phyloP scores from a whole-genome alignment of 53 echinoderm and acorn worm species.

The Paracentrotus lividus region DNA sequence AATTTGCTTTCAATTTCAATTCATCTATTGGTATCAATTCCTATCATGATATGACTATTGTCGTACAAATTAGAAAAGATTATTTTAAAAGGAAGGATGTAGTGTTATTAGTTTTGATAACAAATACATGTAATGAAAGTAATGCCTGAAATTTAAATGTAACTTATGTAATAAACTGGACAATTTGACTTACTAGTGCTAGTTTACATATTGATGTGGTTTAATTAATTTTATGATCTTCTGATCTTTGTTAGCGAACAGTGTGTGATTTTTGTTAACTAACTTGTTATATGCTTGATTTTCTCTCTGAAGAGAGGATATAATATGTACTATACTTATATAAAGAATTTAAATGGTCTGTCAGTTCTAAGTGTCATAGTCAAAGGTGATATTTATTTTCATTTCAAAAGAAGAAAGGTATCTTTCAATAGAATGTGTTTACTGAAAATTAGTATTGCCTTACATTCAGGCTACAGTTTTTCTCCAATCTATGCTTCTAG shows the following conservation, averaged over 20 bases:
- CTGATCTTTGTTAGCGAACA: not conserved
- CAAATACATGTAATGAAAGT: not conserved
- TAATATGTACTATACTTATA: too few species aligned
- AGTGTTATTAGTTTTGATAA: not conserved
- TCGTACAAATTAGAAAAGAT: not conserved
- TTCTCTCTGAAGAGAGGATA: not conserved
- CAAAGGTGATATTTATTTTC: too few species aligned
- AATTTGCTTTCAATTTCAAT: not conserved
- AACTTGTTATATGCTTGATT: not conserved
- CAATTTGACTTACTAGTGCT: not conserved
- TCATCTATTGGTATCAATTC: not conserved
- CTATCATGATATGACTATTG: not conserved
- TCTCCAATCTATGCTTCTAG: too few species aligned
- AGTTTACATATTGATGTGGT: not conserved
- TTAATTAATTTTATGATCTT: not conserved
- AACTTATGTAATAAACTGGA: not conserved
- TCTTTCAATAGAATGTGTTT: too few species aligned
- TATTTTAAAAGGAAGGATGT: not conserved
- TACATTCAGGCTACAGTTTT: too few species aligned
- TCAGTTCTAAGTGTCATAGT: too few species aligned
- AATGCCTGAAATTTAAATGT: not conserved
- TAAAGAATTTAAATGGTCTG: too few species aligned
- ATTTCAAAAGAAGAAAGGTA: too few species aligned
- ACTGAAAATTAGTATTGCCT: too few species aligned
- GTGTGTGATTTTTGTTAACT: not conserved